These are phyloP conservation scores for Actinernus sp. DNA, from an alignment of 92 coral and sea anemone species.

Conservation along the genomic window DNA sequence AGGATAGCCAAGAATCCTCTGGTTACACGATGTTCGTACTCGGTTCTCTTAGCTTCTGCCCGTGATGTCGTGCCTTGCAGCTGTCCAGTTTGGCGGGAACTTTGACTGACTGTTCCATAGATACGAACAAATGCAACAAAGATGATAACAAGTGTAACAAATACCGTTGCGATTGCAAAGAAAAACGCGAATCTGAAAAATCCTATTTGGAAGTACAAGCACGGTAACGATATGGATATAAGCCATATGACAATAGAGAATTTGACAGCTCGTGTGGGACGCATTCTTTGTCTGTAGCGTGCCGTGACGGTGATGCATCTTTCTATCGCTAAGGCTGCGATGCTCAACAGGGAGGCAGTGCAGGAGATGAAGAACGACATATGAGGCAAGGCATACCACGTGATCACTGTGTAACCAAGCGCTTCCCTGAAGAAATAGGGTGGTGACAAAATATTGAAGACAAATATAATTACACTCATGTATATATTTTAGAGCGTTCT, in stretches of 20 bases:
- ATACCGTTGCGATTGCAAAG: constrained; percentile 66
- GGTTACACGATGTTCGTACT: constrained; percentile 64
- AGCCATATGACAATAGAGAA: constrained; percentile 65
- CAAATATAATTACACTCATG: too few species aligned
- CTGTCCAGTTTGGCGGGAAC: too few species aligned
- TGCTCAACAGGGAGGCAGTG: constrained; percentile 77
- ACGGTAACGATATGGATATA: constrained; percentile 53
- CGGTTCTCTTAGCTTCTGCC: constrained; percentile 2
- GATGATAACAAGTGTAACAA: constrained; percentile 32
- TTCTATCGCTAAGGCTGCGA: constrained; percentile 77
- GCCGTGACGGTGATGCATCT: constrained; percentile 77
- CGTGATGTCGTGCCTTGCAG: not conserved
- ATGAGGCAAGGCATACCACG: constrained; percentile 54
- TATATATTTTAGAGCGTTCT: too few species aligned
- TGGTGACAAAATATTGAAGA: too few species aligned
- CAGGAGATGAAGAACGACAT: constrained; percentile 81
- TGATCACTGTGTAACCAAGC: constrained; percentile 40
- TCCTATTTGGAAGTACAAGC: constrained; percentile 58
- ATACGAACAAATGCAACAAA: constrained; percentile 60
- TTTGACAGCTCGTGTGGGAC: constrained; percentile 33
- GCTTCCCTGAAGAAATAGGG: constrained; percentile 61
- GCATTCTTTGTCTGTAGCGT: constrained; percentile 44
- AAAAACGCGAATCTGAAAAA: constrained; percentile 65
- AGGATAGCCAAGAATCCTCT: constrained; percentile 70
- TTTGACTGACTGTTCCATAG: constrained; percentile 19